Percentiles rank a stretch among this genome's conserved stretches.
Evolutionary conservation across 2,797 vertebrate genomes (phyloP).

Genomic region (Sternotherus odoratus): DNA sequence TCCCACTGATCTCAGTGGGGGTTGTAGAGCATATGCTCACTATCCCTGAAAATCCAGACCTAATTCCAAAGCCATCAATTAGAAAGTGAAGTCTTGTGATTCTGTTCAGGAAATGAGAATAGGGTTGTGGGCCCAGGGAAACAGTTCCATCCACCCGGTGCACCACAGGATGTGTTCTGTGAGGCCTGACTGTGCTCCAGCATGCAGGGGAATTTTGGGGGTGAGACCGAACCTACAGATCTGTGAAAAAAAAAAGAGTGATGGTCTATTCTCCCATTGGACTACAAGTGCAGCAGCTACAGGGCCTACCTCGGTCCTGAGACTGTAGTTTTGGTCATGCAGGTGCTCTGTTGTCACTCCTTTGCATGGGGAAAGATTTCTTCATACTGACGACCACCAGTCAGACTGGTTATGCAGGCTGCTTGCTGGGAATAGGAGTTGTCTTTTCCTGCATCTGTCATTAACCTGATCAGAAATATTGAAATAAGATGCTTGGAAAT

Average conservation of each 20-base stretch:
- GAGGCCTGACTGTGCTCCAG: not conserved
- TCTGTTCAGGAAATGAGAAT: not conserved
- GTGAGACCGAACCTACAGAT: not conserved
- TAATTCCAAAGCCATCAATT: not conserved
- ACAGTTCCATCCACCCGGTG: not conserved
- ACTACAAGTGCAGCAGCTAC: not conserved
- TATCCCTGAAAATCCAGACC: not conserved
- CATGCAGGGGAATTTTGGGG: not conserved
- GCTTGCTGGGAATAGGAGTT: not conserved
- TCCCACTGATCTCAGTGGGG: not conserved
- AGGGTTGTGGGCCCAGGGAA: not conserved
- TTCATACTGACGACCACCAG: not conserved
- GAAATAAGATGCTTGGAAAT: not conserved
- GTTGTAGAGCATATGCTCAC: not conserved
- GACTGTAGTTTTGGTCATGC: not conserved
- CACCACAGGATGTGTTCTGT: not conserved
- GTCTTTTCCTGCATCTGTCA: not conserved
- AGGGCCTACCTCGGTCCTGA: not conserved
- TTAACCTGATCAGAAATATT: not conserved
- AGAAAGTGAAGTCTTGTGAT: not conserved
- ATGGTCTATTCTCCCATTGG: not conserved
- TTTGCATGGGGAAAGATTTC: not conserved
- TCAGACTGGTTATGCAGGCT: not conserved
- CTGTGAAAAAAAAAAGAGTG: not conserved
- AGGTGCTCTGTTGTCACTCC: not conserved